Evolutionary conservation across 1,140 invertebrate species (phyloP).

Genomic region (Calosoma granatense): DNA sequence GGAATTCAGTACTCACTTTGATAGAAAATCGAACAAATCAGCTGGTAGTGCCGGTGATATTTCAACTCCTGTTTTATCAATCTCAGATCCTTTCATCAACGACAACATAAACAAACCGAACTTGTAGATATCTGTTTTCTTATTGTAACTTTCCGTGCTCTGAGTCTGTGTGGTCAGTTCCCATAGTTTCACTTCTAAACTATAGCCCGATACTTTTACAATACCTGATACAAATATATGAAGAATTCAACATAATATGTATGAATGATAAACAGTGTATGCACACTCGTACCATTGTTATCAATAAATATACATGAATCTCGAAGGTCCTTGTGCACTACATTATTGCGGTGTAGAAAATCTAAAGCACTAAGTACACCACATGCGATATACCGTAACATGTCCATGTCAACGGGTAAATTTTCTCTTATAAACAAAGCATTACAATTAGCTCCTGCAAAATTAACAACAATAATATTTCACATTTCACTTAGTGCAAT

Average conservation of each 20-base stretch:
- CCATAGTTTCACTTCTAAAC: slow-evolving; percentile 52
- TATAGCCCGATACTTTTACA: slow-evolving; percentile 58
- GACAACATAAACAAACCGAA: slow-evolving; percentile 51
- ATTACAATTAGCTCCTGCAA: slow-evolving; percentile 37
- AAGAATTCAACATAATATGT: slow-evolving; percentile 4
- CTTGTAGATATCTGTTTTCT: slow-evolving; percentile 62
- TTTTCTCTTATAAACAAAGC: slow-evolving; percentile 42
- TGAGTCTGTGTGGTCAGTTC: slow-evolving; percentile 37
- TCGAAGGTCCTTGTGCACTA: slow-evolving; percentile 65
- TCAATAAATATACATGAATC: slow-evolving; percentile 56
- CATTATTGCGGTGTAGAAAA: slow-evolving; percentile 65
- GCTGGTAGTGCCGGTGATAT: slow-evolving; percentile 40
- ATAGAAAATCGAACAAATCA: slow-evolving; percentile 60
- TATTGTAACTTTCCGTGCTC: slow-evolving; percentile 48
- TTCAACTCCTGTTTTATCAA: slow-evolving; percentile 38
- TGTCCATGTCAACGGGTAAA: slow-evolving; percentile 44
- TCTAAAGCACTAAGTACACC: slow-evolving; percentile 56
- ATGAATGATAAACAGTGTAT: slow-evolving; percentile 6
- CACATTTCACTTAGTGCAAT: too few relatives aligned
- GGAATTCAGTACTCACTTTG: slow-evolving; percentile 37
- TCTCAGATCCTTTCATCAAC: slow-evolving; percentile 39
- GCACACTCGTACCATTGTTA: slow-evolving; percentile 32
- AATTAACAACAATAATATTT: slow-evolving; percentile 5
- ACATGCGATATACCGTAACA: slow-evolving; percentile 49
- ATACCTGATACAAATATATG: slow-evolving; percentile 27